Evolutionary conservation across 2,113 vertebrate genomes (phyloP), one percentile per base, ranked within the genome.

Genomic region (Nyctereutes procyonoides): DNA sequence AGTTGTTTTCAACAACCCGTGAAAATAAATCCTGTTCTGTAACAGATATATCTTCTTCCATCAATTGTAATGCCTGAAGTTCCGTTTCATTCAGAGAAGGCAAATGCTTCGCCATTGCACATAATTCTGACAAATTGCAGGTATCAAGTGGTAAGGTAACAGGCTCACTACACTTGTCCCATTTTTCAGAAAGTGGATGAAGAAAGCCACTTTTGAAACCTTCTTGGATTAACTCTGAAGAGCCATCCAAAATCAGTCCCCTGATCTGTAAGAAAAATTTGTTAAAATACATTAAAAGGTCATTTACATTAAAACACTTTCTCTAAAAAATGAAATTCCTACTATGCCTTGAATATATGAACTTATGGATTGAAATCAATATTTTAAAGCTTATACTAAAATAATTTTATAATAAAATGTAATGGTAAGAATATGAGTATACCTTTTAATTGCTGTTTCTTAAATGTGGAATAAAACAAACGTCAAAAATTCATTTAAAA

Each of bases 21-120:
- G 99, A 99, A 96, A 99, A 99, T 97, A 99, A 95, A 95, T 99
- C 99, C 11, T 99, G 98, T 38, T 99, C 98, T 96, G 98, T 95
- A 15, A 98, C 2, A 35, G 97, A 98, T 3, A 63, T 32, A 86
- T 98, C 97, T 17, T 98, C 90, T 11, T 97, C 97, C 55, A 99
- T 98, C 30, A 97, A 65, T 48, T 97, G 98, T 26, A 98, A 94
- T 0, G 94, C 28, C 76, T 58, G 96, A 90, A 93, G 97, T 87
- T 98, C 98, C 43, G 63, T 96, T 8, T 98, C 98, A 62, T 97
- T 98, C 87, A 97, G 85, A 65, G 98, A 86, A 96, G 99, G 98
- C 79, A 99, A 98, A 82, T 98, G 98, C 97, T 99, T 99, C 74
- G 99, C 99, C 99, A 99, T 99, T 94, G 99, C 99, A 98, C 99